Percentiles rank a stretch among this genome's conserved stretches.
Evolutionary conservation across 2,113 vertebrate species (phyloP).

Genomic region (Maccullochella peelii): DNA sequence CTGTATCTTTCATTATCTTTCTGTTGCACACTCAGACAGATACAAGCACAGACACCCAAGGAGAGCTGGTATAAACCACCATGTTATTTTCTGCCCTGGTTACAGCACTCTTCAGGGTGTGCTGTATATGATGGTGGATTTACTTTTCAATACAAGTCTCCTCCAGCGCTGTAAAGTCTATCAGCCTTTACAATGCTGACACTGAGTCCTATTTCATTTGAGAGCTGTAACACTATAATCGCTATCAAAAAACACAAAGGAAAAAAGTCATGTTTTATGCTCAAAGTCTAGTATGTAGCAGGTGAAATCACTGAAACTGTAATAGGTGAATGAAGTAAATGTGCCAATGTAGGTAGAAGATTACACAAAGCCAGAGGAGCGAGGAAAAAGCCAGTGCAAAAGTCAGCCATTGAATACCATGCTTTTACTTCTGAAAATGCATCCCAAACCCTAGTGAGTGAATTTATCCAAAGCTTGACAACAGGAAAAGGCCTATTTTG

Average conservation of each 20-base stretch:
- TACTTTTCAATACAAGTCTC: conserved; percentile 61
- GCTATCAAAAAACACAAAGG: conserved; percentile 12
- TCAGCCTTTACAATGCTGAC: conserved; percentile 42
- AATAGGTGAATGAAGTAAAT: conserved; percentile 43
- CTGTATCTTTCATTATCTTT: conserved; percentile 18
- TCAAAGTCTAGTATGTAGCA: conserved; percentile 15
- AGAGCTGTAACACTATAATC: conserved; percentile 41
- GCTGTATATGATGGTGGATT: conserved; percentile 64
- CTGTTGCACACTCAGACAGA: conserved; percentile 17
- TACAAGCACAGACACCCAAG: conserved; percentile 1
- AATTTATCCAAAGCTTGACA: conserved; percentile 47
- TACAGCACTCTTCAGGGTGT: conserved; percentile 52
- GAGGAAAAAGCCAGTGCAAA: conserved; percentile 1
- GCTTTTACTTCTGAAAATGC: conserved; percentile 23
- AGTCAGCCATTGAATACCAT: conserved; percentile 7
- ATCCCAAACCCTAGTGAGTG: conserved; percentile 19
- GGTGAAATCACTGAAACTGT: conserved; percentile 46
- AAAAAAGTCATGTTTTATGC: conserved; percentile 33
- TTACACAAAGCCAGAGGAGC: conserved; percentile 20
- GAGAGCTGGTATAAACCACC: conserved; percentile 39
- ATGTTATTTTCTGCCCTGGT: conserved; percentile 58
- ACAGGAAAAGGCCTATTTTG: conserved; percentile 49
- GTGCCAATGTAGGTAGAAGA: conserved; percentile 13
- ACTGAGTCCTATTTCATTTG: conserved; percentile 45
- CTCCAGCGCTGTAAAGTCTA: conserved; percentile 37